A percentile compares a stretch with the other conserved stretches of the same genome.
Evolutionary conservation across 2,888 invertebrate species (phyloP).

Genomic region (Papilio elwesi): DNA sequence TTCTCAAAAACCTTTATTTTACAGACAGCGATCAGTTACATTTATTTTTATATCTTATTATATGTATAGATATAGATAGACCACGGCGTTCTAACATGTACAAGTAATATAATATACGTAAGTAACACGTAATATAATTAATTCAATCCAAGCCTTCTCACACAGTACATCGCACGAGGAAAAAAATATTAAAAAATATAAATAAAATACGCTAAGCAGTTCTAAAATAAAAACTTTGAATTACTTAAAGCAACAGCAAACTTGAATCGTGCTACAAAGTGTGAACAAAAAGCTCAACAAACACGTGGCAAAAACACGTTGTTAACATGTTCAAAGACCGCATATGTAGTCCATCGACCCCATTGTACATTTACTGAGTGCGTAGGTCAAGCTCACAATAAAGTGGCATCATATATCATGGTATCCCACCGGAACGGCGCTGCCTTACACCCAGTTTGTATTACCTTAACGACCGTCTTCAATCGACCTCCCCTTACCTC

Average conservation of each 20-base stretch:
- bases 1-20: too few relatives aligned
- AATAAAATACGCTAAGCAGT: too few relatives aligned
- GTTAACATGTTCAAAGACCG: slow-evolving; percentile 38
- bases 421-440: slow-evolving; percentile 74
- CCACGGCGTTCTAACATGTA: too few relatives aligned
- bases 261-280: not conserved
- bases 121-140: too few relatives aligned
- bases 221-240: not conserved
- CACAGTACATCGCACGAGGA: too few relatives aligned
- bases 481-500: slow-evolving; percentile 46
- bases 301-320: slow-evolving; percentile 40
- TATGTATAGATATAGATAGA: too few relatives aligned
- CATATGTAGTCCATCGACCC: slow-evolving; percentile 43
- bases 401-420: slow-evolving; percentile 69
- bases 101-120: too few relatives aligned
- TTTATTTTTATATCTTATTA: too few relatives aligned
- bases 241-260: not conserved
- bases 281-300: slow-evolving; percentile 30
- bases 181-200: too few relatives aligned
- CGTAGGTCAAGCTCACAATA: slow-evolving; percentile 67
- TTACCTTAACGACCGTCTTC: slow-evolving; percentile 59
- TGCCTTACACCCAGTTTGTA: slow-evolving; percentile 66
- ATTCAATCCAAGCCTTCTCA: too few relatives aligned
- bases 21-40: too few relatives aligned
- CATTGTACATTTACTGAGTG: slow-evolving; percentile 43